Conservation (phyloP, 2,888 invertebrate genomes). For the Heteromurus nitidus region DNA sequence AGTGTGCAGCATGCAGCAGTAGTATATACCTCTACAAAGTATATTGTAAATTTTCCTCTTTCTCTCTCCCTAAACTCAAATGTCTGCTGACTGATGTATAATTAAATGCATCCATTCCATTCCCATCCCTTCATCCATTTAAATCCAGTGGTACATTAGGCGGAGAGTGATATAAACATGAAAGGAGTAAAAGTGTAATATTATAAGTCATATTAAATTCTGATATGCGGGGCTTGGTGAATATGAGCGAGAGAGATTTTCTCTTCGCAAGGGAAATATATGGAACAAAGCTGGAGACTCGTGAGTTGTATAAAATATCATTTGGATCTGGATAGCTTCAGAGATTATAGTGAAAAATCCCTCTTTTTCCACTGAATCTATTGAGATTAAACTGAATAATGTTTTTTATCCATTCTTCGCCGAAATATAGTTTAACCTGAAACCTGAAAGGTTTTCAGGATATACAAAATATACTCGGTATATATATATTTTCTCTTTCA, state of each 20-base stretch:
- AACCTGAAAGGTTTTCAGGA: no score
- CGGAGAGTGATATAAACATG: slow-evolving; percentile 34
- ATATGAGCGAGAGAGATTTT: not conserved
- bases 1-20: not conserved
- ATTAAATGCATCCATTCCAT: slow-evolving; percentile 71
- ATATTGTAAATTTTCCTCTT: slow-evolving; percentile 1
- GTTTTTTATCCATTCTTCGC: no score
- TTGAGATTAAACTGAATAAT: slow-evolving; percentile 56
- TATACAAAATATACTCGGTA: no score
- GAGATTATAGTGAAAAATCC: slow-evolving; percentile 13
- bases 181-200: slow-evolving; percentile 32
- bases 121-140: slow-evolving; percentile 65
- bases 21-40: slow-evolving; percentile 15
- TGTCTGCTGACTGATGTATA: slow-evolving; percentile 69
- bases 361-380: slow-evolving; percentile 24
- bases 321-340: no score
- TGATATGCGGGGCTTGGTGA: no score
- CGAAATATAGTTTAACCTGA: slow-evolving; percentile 54
- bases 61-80: not conserved
- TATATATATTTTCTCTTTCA: no score
- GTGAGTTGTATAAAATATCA: not conserved
- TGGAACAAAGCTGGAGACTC: slow-evolving; percentile 28
- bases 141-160: slow-evolving; percentile 52
- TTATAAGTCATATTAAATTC: slow-evolving; percentile 60
- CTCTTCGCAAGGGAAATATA: slow-evolving; percentile 1